Base-by-base conservation (phyloP, 2,888 invertebrate genomes). In the Silvanus unidentatus region DNA sequence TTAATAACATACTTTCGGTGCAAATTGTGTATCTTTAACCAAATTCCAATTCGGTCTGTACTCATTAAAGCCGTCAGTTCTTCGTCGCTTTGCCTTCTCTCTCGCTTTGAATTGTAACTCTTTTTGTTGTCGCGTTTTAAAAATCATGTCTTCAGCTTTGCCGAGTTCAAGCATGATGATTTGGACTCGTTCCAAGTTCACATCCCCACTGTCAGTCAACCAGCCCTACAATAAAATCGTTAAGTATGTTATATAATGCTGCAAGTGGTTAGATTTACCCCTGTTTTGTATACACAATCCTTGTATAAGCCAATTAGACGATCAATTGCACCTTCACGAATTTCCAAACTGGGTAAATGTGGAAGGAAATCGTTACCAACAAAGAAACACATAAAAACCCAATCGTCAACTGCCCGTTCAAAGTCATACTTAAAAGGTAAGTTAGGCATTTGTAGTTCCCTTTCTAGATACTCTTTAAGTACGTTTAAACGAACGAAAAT, bases 381-480 rank as follows among this genome's bases (percentile, higher is more conserved):
- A 73, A 99, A 99, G 76, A 99, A 99, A 68, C 99, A 99, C 94
- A 99, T 96, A 64, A 85, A 85, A 3, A 87, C 98, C 98, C 98
- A 99, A 73, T 99, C 99, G 66, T 99, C 99, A 11, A 99, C 70
- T 0, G 86, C 94, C 44, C 98, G 75, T 63, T 99, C 99, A 69
- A 99, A 91, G 66, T 95, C 92, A 70, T 93, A 98, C 40, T 80
- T 75, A 71, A 99, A 98, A 2, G 97, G 95, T 30, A 98, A 77
- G 70, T 90, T 89, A 0, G 88, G 88, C 93, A 98, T 97, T 57
- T 74, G 70, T 43, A 98, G 75, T 55, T 98, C 97, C 62, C 80
- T 81, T 67, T 89, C 89, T 15, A 99, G 75, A 72, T 99, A 99
- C 71, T 99, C 98, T 22, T 96, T 75, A 15, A 99, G 77, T 1